Conservation (phyloP, 2,888 invertebrate genomes). For the Melieria picta region DNA sequence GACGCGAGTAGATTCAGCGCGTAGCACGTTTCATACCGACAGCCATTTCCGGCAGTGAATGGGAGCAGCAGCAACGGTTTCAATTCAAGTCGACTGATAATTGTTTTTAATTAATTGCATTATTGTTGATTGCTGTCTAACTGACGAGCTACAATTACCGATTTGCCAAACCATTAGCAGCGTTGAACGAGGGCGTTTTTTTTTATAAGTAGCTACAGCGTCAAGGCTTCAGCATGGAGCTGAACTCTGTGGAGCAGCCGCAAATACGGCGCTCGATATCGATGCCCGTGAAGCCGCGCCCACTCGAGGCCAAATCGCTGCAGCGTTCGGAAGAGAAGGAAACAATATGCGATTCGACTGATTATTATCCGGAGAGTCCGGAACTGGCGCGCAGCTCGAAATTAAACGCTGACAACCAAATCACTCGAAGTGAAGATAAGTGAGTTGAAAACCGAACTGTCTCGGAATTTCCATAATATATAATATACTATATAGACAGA, state of each 20-base stretch:
- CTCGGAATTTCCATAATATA: neutral
- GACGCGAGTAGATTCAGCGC: neutral
- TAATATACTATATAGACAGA: neutral
- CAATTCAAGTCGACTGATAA: too few species aligned
- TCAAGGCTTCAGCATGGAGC: too few species aligned
- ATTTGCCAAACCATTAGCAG: too few species aligned
- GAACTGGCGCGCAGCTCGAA: conserved; percentile 48
- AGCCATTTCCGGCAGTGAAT: neutral
- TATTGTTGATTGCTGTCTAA: too few species aligned
- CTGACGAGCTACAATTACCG: too few species aligned
- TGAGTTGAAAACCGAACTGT: conserved; percentile 43
- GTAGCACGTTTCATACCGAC: conserved; percentile 9
- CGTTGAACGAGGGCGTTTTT: too few species aligned
- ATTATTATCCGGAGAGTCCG: conserved; percentile 61
- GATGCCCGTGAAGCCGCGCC: conserved; percentile 63
- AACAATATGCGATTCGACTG: conserved; percentile 50
- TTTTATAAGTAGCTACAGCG: too few species aligned
- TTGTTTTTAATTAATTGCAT: too few species aligned
- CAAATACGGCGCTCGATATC: conserved; percentile 60
- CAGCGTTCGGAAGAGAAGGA: conserved; percentile 63
- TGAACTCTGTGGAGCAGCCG: neutral
- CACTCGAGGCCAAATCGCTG: conserved; percentile 53
- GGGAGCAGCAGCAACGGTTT: too few species aligned
- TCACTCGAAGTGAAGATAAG: conserved; percentile 54
- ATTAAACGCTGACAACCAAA: conserved; percentile 41